Base-by-base conservation (phyloP, 2,113 vertebrate species). In the Paralichthys olivaceus region DNA sequence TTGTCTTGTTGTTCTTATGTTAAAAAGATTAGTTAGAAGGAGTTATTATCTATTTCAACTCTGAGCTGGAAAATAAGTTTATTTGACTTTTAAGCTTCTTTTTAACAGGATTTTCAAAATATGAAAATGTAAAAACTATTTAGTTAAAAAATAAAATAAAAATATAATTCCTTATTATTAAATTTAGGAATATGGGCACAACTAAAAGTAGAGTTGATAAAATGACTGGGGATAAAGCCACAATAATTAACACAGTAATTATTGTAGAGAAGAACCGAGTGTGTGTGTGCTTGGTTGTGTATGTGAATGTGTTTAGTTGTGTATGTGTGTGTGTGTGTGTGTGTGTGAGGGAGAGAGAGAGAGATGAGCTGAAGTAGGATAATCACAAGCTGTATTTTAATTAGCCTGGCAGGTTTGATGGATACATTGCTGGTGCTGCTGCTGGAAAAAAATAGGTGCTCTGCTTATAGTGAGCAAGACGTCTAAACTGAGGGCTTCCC, bases 371-470 rank as follows among this genome's bases (percentile, higher is more conserved):
- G 76, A 81, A 85, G 75, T 75, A 83, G 84, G 83, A 90, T 90
- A 85, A 89, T 89, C 82, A 76, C 83, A 77, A 84, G 75, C 80
- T 91, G 87, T 90, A 87, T 89, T 92, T 89, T 90, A 91, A 90
- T 92, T 87, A 90, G 86, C 73, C 74, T 63, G 78, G 72, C 87
- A 88, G 90, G 79, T 89, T 87, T 90, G 85, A 83, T 88, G 82
- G 80, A 80, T 80, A 81, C 28, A 15, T 75, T 47, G 54, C 15
- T 34, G 25, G 15, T 58, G 56, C 77, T 69, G 68, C 81, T 75
- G 78, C 65, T 83, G 60, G 49, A 69, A 60, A 51, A 60, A 53
- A 32, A 45, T 20, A 82, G 74, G 63, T 81, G 79, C 80, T 63
- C 2, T 32, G 47, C 55, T n/a, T 67, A n/a, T n/a, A 65, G 70